A percentile compares a stretch with the other conserved stretches of the same genome.
These are phyloP conservation scores for Sebastolobus altivelis DNA, from an alignment of 2,797 vertebrate species.

Conservation along the genomic window DNA sequence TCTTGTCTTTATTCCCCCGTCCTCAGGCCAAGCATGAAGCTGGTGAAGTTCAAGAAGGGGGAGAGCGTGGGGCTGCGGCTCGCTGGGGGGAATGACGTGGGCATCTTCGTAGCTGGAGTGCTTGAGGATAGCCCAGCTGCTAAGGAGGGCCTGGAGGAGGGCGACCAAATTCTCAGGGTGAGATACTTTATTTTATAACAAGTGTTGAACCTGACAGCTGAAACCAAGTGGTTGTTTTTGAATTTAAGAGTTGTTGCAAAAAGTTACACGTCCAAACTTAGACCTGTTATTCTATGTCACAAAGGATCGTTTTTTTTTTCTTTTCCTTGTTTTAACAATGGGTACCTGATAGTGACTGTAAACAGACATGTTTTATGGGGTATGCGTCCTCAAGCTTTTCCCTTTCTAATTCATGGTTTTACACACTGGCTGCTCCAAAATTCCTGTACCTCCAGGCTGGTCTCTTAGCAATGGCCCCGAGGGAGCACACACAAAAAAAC, in stretches of 20 bases:
- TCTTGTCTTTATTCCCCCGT: conserved; percentile 27
- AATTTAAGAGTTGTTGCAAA: not conserved
- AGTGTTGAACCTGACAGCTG: not conserved
- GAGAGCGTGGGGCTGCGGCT: conserved; percentile 97
- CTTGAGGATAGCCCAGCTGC: conserved; percentile 98
- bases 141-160: conserved; percentile 98
- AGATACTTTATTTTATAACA: conserved; percentile 54
- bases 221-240: not conserved
- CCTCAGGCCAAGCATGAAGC: conserved; percentile 94
- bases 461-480: conserved; percentile 72
- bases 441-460: conserved; percentile 65
- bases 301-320: not conserved
- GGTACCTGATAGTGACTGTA: conserved; percentile 41
- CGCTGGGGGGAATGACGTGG: conserved; percentile 98
- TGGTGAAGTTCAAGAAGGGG: conserved; percentile 99
- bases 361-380: conserved; percentile 56
- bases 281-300: not conserved
- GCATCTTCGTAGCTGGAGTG: conserved; percentile 98
- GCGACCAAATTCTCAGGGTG: conserved; percentile 99
- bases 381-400: conserved; percentile 51
- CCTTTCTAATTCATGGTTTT: conserved; percentile 62
- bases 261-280: not conserved
- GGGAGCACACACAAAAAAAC: conserved; percentile 55
- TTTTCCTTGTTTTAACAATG: conserved; percentile 36
- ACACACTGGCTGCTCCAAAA: conserved; percentile 66